Evolutionary conservation across 2,113 vertebrate species (phyloP), one percentile per base, ranked within the genome.

Genomic region (Podarcis muralis): DNA sequence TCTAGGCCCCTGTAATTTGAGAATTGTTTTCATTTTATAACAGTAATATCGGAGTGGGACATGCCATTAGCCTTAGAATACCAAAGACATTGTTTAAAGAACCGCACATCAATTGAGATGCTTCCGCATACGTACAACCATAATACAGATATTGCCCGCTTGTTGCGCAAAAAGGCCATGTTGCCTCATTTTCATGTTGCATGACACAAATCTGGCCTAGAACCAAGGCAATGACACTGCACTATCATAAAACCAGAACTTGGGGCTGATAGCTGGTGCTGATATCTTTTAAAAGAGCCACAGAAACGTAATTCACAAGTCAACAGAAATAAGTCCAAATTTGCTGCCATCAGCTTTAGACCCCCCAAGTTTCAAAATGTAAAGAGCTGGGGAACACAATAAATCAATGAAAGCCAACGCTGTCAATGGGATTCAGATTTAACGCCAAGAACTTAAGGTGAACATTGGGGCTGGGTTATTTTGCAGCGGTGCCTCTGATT

Each of bases 121-220:
- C 48, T 1, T 76, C 40, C 43, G 65, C 48, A 79, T 9, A 59
- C 15, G 4, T 13, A 66, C 40, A 65, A 69, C 30, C 37, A 89
- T 3, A 0, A n/a, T n/a, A 59, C 23, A 22, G n/a, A 75, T 40
- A 62, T 8, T 62, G 4, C 0, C 1, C n/a, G 20, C 1, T 15
- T 43, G 16, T 79, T 87, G 53, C 3, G 32, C 13, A 69, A 6
- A 1, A 53, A 83, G 0, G 0, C 62, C 30, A 65, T 4, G 43
- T 53, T 15, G 37, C 23, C 7, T 62, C 40, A 32, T n/a, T 80
- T 27, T 22, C 3, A 22, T 62, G 6, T 43, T 78, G 48, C 57
- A 84, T 30, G 15, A 18, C 43, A 43, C 43, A 43, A 7, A 13
- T 53, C 18, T 30, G 62, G 59, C 62, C 40, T 69, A 18, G 80